Evolutionary conservation across 92 coral and sea anemone species (phyloP), one percentile per base, ranked within the genome.

Genomic region (Parazoanthus darwini): DNA sequence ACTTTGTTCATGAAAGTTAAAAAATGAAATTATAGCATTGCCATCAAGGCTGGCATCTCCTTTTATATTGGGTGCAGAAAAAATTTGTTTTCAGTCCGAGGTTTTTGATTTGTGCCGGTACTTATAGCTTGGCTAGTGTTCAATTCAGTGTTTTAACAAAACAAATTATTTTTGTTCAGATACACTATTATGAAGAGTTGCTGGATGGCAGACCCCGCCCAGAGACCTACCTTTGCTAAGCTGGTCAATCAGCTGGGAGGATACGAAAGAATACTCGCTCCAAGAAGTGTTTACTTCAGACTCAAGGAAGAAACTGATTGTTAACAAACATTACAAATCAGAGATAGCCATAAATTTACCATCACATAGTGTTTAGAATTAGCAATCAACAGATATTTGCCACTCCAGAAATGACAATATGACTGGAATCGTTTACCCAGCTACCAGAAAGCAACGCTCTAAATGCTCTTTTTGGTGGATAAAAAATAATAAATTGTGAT

Each of bases 151-250:
- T 29, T 29, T 9, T 79, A 29, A n/a, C 22, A 33, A 20, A 36
- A 80, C 11, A 4, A 80, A 26, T 6, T 51, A 22, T 5, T 42
- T 58, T 90, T 66, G 10, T 89, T 0, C 86, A 94, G 97, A 23
- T 93, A 93, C 74, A 83, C 91, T 59, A 39, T 93, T 23, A 91
- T 94, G 95, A 88, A 63, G 25, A 89, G 79, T 23, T 94, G 98
- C 80, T 92, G 98, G 94, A 74, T 68, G 44, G 38, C 78, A 25
- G 87, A 74, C 22, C 93, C 94, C 11, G 14, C 73, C 8, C 90
- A 88, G 48, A 94, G 98, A 90, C 98, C 98, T 76, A 89, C 94
- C 74, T 94, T 94, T 43, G 37, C 85, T 18, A 81, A 86, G 90
- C 82, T 94, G 35, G 74, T 85, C 4, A 92, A 93, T 81, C 90